Base-by-base conservation (phyloP, 2,888 invertebrate genomes). In the Melanchra persicariae region DNA sequence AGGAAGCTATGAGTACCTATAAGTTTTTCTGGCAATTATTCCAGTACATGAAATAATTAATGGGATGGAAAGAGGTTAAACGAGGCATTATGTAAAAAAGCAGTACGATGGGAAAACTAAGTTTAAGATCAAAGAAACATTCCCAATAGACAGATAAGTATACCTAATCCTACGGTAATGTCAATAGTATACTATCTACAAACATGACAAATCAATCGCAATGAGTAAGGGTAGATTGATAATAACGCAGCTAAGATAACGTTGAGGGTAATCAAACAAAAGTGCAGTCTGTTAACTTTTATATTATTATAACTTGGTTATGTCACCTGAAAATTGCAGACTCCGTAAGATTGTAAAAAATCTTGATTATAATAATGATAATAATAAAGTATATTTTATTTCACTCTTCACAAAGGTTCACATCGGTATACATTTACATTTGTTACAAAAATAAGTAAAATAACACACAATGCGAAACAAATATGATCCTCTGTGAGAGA, bases 171-270 rank as follows among this genome's bases (percentile, higher is more conserved):
- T 15, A 15, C 19, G 8, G 3, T 37, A 45, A 30, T 30, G 12
- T 0, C 15, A 40, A 22, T 3, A 15, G 26, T 72, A 73, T 24
- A 26, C 6, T 24, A 30, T n/a, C 9, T 8, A 52, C 37, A 71
- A 70, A 63, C 19, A 63, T 37, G 74, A 63, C 19, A 9, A 74
- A 45, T 52, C 19, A 70, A 62, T 43, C 43, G n/a, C 51, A 45
- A 22, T 26, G 37, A 58, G 2, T 43, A n/a, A 7, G 24, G 37
- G 57, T 49, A 70, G 15, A 30, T 17, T 26, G 4, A 64, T 26
- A 54, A 24, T 24, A 30, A 34, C 12, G n/a, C 5, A 15, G 17
- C 43, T 17, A 43, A 30, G 34, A 72, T 72, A 61, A 34, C 24
- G 15, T 51, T 43, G 40, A 49, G n/a, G 24, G 30, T 58, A 24